A percentile compares a stretch with the other conserved stretches of the same genome.
These are phyloP conservation scores for Syngnathus typhle DNA, from an alignment of 2,113 vertebrate species.

Conservation along the genomic window DNA sequence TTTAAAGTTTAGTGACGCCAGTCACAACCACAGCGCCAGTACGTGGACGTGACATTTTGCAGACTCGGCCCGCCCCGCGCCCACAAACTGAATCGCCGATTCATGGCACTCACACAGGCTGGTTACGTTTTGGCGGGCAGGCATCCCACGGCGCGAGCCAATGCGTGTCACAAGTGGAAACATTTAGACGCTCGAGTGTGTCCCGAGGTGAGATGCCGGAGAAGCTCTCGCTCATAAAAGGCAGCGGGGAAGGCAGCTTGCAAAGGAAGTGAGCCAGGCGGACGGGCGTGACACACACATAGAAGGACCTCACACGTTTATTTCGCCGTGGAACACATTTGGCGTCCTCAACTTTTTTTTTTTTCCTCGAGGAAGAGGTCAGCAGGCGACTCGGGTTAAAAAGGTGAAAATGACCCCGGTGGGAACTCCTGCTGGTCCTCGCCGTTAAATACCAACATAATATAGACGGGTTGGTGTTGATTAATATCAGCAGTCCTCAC, in stretches of 20 bases:
- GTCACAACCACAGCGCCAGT: slow-evolving; percentile 7
- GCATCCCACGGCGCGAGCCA: slow-evolving; percentile 51
- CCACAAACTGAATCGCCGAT: slow-evolving; percentile 18
- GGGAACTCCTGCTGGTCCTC: not conserved
- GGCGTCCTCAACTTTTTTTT: not conserved
- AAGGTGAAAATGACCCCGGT: slow-evolving; percentile 1
- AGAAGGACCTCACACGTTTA: slow-evolving; percentile 60
- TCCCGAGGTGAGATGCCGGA: slow-evolving; percentile 66
- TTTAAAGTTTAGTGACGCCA: not conserved
- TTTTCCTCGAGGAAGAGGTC: not conserved
- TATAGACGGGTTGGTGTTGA: slow-evolving; percentile 23
- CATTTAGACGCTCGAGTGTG: slow-evolving; percentile 66
- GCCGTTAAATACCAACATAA: not conserved
- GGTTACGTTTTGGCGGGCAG: slow-evolving; percentile 47
- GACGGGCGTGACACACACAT: slow-evolving; percentile 54
- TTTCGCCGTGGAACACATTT: slow-evolving; percentile 1
- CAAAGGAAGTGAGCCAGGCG: slow-evolving; percentile 66
- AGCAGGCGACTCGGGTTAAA: not conserved
- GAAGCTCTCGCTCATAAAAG: slow-evolving; percentile 67
- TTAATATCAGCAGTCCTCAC: slow-evolving; percentile 47
- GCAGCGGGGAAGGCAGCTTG: slow-evolving; percentile 61
- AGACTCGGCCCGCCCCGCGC: slow-evolving; percentile 1
- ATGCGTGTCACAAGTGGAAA: slow-evolving; percentile 72
- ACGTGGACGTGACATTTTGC: not conserved
- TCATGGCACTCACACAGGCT: slow-evolving; percentile 14